phyloP scores from a whole-genome alignment of 2,888 invertebrate genomes.

The Ectemnius lituratus region DNA sequence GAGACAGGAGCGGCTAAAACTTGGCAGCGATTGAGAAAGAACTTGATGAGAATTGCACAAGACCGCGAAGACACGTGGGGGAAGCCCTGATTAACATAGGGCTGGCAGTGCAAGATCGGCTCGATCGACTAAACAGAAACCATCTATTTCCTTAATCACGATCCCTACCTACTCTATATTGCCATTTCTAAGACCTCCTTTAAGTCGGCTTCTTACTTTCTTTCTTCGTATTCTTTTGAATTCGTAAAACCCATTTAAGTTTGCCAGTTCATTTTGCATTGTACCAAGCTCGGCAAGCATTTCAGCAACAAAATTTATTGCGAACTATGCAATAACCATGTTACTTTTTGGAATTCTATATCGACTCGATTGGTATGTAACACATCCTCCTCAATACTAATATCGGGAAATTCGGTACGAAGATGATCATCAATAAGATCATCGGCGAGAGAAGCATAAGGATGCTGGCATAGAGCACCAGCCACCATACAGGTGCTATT shows the following conservation, averaged over 20 bases:
- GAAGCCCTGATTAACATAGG: neutral
- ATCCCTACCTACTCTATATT: too few relatives aligned
- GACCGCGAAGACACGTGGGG: conserved; percentile 8
- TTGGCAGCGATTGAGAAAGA: conserved; percentile 39
- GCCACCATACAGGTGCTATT: conserved; percentile 80
- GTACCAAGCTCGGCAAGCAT: too few relatives aligned
- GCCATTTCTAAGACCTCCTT: too few relatives aligned
- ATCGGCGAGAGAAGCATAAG: conserved; percentile 84
- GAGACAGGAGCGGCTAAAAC: conserved; percentile 32
- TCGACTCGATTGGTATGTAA: conserved; percentile 84
- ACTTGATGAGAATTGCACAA: conserved; percentile 23
- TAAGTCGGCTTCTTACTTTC: too few relatives aligned
- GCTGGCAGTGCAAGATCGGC: neutral
- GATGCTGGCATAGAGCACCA: conserved; percentile 83
- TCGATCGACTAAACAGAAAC: too few relatives aligned
- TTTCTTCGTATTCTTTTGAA: too few relatives aligned
- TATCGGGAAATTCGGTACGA: conserved; percentile 85
- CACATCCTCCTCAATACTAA: conserved; percentile 83
- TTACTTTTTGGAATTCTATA: conserved; percentile 14
- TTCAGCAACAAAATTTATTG: too few relatives aligned
- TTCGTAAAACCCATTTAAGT: too few relatives aligned
- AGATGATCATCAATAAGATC: conserved; percentile 83
- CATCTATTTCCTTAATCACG: too few relatives aligned
- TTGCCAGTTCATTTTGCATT: too few relatives aligned
- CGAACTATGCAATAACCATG: too few relatives aligned